Conservation (phyloP, 2,113 vertebrate genomes). For the human region DNA sequence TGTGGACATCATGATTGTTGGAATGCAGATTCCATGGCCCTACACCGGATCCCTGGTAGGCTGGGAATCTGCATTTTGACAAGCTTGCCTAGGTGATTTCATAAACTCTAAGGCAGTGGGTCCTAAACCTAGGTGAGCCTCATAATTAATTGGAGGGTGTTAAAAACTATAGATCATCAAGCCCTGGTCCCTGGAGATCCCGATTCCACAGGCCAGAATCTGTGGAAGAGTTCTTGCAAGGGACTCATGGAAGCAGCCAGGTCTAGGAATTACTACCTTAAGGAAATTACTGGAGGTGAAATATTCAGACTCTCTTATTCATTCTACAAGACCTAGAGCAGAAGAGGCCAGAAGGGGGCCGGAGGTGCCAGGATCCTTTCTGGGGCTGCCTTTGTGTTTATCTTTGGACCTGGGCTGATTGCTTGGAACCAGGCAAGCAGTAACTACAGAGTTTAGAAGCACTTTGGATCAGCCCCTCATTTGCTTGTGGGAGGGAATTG, state of each 20-base stretch:
- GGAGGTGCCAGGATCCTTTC: background rate
- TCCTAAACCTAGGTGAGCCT: background rate
- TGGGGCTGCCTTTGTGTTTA: background rate
- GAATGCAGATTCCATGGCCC: background rate
- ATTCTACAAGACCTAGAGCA: background rate
- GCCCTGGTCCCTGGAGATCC: background rate
- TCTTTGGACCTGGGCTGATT: background rate
- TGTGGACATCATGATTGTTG: background rate
- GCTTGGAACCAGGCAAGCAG: background rate
- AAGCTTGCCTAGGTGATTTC: background rate
- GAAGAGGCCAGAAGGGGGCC: background rate
- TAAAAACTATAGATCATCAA: background rate
- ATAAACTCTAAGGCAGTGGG: background rate
- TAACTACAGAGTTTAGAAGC: background rate
- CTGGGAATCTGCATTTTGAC: background rate
- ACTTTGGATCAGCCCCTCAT: background rate
- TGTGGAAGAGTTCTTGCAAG: slow-evolving; percentile 8
- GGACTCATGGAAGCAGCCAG: background rate
- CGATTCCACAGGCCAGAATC: background rate
- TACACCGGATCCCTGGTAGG: background rate
- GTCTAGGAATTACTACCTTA: background rate
- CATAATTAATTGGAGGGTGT: background rate
- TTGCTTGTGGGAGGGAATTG: background rate
- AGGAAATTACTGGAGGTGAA: background rate
- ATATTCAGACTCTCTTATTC: background rate